Evolutionary conservation across 2,888 invertebrate species (phyloP).

Genomic region (Lepas anatifera): DNA sequence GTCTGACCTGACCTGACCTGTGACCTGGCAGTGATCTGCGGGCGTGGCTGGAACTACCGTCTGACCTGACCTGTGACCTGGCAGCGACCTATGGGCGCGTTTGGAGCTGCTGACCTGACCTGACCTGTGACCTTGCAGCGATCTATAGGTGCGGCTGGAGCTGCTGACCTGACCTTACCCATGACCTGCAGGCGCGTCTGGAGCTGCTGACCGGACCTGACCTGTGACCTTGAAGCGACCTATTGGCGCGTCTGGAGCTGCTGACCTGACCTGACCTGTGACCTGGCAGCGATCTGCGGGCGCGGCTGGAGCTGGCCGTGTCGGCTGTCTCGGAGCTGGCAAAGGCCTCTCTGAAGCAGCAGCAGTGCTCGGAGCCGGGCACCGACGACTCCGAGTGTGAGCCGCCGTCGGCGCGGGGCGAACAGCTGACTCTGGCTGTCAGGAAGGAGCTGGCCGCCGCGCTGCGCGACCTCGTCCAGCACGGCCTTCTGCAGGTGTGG

Average conservation of each 20-base stretch:
- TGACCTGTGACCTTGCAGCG: slow-evolving; percentile 85
- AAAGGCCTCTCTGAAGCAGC: slow-evolving; percentile 43
- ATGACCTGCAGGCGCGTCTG: slow-evolving; percentile 83
- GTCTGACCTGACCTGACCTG: too few species aligned
- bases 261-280: slow-evolving; percentile 43
- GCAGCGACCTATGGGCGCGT: slow-evolving; percentile 54
- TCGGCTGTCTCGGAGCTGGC: slow-evolving; percentile 47
- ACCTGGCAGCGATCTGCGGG: slow-evolving; percentile 62
- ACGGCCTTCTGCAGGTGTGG: slow-evolving; percentile 53
- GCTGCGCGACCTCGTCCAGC: slow-evolving; percentile 82
- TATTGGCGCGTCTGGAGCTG: slow-evolving; percentile 85
- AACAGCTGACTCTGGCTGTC: slow-evolving; percentile 74
- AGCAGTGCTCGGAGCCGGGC: slow-evolving; percentile 36
- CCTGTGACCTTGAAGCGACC: slow-evolving; percentile 48
- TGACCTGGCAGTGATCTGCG: too few species aligned
- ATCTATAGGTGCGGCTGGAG: slow-evolving; percentile 48
- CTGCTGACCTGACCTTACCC: slow-evolving; percentile 45
- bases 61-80: slow-evolving; percentile 88
- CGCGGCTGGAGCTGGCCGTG: slow-evolving; percentile 80
- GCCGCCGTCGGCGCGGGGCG: slow-evolving; percentile 46
- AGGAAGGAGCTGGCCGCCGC: slow-evolving; percentile 85
- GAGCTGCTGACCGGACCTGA: slow-evolving; percentile 53
- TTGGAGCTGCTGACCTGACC: slow-evolving; percentile 53
- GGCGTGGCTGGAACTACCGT: slow-evolving; percentile 27
- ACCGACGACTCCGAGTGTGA: slow-evolving; percentile 43